Conservation (phyloP, 2,888 invertebrate genomes). For the Thymelicus acteon region DNA sequence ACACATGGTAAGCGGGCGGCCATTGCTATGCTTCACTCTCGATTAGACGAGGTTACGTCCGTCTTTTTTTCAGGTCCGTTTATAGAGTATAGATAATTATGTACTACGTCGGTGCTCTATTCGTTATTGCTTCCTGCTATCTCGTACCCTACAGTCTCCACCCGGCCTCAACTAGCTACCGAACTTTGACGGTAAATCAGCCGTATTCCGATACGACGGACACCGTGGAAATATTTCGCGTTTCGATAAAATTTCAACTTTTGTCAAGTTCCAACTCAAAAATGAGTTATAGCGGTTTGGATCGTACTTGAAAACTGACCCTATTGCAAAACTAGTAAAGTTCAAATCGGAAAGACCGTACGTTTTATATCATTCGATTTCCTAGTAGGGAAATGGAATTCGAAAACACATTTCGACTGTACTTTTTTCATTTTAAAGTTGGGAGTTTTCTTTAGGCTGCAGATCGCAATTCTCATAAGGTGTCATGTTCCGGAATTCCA, state of each 20-base stretch:
- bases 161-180: not conserved
- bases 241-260: conserved; percentile 71
- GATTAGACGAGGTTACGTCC: no score
- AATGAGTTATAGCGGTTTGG: conserved; percentile 61
- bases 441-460: conserved; percentile 27
- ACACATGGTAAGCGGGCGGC: no score
- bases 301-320: conserved; percentile 26
- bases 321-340: conserved; percentile 4
- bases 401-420: conserved; percentile 38
- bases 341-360: conserved; percentile 16
- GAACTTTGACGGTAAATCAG: conserved; percentile 66
- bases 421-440: conserved; percentile 48
- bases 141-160: no score
- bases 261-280: conserved; percentile 57
- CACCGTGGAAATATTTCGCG: conserved; percentile 59
- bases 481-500: conserved; percentile 33
- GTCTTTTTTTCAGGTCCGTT: no score
- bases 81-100: no score
- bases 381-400: conserved; percentile 33
- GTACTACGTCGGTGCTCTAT: no score
- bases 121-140: no score
- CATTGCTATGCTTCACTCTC: no score
- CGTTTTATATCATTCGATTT: conserved; percentile 6
- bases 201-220: conserved; percentile 50
- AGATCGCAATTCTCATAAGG: conserved; percentile 33